Conservation (phyloP, 2,888 invertebrate genomes). For the Alcis repandata region DNA sequence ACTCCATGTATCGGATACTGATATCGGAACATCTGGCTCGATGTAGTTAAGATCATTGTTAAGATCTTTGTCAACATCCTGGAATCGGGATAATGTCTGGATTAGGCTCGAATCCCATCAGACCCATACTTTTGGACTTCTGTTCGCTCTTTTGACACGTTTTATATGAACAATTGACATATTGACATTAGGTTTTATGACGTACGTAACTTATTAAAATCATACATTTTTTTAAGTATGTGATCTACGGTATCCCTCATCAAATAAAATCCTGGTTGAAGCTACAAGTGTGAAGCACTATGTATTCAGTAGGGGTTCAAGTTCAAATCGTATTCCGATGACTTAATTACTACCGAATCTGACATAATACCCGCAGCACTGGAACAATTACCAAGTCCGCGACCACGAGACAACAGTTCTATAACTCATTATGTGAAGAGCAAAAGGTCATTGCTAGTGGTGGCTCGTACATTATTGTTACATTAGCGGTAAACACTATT, state of each 20-base stretch:
- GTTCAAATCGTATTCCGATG: conserved; percentile 1
- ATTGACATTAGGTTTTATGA: not conserved
- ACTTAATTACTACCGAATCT: conserved; percentile 8
- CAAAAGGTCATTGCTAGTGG: conserved; percentile 41
- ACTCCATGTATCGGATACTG: conserved; percentile 57
- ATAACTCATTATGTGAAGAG: conserved; percentile 37
- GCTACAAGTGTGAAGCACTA: not conserved
- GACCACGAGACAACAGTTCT: conserved; percentile 19
- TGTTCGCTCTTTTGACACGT: no score
- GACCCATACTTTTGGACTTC: not conserved
- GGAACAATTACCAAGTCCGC: conserved; percentile 17
- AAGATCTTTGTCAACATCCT: conserved; percentile 66
- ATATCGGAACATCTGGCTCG: conserved; percentile 73
- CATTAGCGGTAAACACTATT: conserved; percentile 49
- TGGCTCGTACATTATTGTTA: conserved; percentile 38
- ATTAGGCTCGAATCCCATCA: conserved; percentile 23
- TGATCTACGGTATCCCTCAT: no score
- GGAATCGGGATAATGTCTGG: conserved; percentile 34
- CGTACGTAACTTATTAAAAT: not conserved
- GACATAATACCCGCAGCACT: conserved; percentile 4
- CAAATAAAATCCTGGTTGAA: no score
- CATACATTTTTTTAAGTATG: not conserved
- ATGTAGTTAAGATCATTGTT: conserved; percentile 56
- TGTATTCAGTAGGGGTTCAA: not conserved
- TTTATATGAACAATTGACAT: no score